Base-by-base conservation (phyloP, 2,888 invertebrate genomes). In the Alloscopus bannaensis region DNA sequence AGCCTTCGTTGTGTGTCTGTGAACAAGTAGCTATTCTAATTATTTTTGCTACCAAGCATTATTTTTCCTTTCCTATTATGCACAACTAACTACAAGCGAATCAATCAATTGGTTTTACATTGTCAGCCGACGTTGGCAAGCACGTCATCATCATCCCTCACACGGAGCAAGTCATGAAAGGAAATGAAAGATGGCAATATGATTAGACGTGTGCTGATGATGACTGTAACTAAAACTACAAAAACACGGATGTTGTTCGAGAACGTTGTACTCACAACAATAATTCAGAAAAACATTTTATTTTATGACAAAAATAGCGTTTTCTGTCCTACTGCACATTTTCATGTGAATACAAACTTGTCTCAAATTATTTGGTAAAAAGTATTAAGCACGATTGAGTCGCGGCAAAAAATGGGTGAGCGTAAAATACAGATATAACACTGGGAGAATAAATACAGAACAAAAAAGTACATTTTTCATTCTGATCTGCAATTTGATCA, bases 101-200 rank as follows among this genome's bases (percentile, higher is more conserved):
- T 60, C 60, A 40, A 60, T 60, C 60, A 40, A 60, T 60, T 60
- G 60, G 60, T 40, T 60, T 60, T 60, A 40, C 60, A 22, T 60
- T 57, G 57, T 57, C 29, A 28, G 29, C 4, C n/a, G 3, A 57
- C 3, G 13, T 36, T 13, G 6, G 36, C 13, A 8, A 36, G 13
- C 6, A 36, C 6, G 36, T 8, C 6, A 13, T 6, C 6, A 36
- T 6, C 36, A 36, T 8, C 6, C 6, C 6, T 36, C 8, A 36
- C 8, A 8, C 6, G 36, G 8, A 6, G 13, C 36, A 36, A 6
- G 13, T 8, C 6, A 36, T 8, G n/a, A n/a, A n/a, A n/a, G n/a
- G n/a, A n/a, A n/a, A n/a, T n/a, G 13, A 36, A 13, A 13, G 13
- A 36, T 6, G 36, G 36, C 6, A 8, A 13, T 36, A 36, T 36